A percentile compares a stretch with the other conserved stretches of the same genome.
Evolutionary conservation across 2,797 vertebrate genomes (phyloP).

Genomic region (Gadopsis bispinosus): DNA sequence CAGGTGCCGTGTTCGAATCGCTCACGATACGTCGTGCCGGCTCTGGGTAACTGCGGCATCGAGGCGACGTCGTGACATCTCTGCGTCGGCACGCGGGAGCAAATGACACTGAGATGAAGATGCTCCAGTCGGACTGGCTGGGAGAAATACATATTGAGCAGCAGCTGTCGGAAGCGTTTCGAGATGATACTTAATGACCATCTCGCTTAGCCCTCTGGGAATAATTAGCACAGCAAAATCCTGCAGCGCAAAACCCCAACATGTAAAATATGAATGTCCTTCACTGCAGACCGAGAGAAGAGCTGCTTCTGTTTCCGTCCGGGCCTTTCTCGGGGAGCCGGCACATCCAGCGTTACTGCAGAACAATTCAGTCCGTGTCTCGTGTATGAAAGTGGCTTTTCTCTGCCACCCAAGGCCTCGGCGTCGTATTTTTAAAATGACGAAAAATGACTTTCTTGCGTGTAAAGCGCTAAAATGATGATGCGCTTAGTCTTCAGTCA

Average conservation of each 20-base stretch:
- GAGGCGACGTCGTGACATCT: conserved; percentile 4
- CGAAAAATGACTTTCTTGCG: background rate
- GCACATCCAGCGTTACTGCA: conserved; percentile 5
- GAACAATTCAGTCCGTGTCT: conserved; percentile 17
- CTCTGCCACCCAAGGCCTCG: background rate
- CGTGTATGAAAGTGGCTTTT: conserved; percentile 28
- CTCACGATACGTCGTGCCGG: background rate
- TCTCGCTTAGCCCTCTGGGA: background rate
- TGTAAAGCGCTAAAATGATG: conserved; percentile 8
- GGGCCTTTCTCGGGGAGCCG: conserved; percentile 8
- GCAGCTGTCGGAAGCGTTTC: conserved; percentile 30
- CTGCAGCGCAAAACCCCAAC: conserved; percentile 20
- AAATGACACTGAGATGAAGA: background rate
- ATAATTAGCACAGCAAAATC: conserved; percentile 29
- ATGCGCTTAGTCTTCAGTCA: background rate
- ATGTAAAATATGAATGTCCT: conserved; percentile 20
- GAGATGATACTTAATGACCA: conserved; percentile 9
- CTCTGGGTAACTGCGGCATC: background rate
- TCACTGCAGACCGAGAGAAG: conserved; percentile 6
- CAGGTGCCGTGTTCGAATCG: background rate
- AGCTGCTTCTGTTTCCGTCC: conserved; percentile 19
- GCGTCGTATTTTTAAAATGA: conserved; percentile 17
- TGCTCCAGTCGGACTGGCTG: background rate
- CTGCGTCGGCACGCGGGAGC: background rate
- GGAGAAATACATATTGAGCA: background rate